phyloP scores from a whole-genome alignment of 30 jellyfish, hydroid and myxozoan genomes.

The Pelagia noctiluca region DNA sequence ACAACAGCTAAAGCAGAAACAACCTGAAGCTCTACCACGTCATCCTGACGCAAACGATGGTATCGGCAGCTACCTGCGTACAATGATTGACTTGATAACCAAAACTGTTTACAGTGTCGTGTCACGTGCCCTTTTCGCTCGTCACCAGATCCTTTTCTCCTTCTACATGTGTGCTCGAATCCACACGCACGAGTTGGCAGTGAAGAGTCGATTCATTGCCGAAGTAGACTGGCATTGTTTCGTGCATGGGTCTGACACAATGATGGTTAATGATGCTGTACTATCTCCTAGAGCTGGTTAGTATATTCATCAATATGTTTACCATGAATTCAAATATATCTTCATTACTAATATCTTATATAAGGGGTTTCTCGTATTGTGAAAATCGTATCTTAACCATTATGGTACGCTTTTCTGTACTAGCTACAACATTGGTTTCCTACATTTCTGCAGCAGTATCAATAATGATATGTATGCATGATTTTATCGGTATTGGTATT shows the following conservation, averaged over 20 bases:
- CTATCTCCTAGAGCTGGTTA: background rate
- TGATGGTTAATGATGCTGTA: background rate
- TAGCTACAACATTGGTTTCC: too few species aligned
- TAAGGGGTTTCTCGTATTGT: too few species aligned
- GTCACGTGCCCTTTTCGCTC: constrained; percentile 74
- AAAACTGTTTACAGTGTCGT: constrained; percentile 77
- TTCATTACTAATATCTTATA: too few species aligned
- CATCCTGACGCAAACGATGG: constrained; percentile 29
- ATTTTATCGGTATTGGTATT: too few species aligned
- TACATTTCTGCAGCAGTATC: too few species aligned
- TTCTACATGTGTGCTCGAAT: constrained; percentile 67
- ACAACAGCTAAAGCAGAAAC: constrained; percentile 44
- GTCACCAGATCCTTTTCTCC: constrained; percentile 77
- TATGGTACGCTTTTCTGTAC: too few species aligned
- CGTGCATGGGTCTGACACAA: constrained; percentile 49
- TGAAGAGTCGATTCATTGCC: constrained; percentile 10
- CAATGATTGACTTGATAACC: constrained; percentile 68
- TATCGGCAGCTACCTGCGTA: constrained; percentile 50
- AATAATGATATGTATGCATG: too few species aligned
- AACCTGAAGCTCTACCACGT: constrained; percentile 11
- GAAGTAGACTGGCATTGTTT: constrained; percentile 60
- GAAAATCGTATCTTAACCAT: too few species aligned
- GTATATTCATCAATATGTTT: too few species aligned
- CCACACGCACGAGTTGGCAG: constrained; percentile 35
- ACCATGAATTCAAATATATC: too few species aligned